Evolutionary conservation across 2,888 invertebrate genomes (phyloP).

Genomic region (Noctuana brunneofusca): DNA sequence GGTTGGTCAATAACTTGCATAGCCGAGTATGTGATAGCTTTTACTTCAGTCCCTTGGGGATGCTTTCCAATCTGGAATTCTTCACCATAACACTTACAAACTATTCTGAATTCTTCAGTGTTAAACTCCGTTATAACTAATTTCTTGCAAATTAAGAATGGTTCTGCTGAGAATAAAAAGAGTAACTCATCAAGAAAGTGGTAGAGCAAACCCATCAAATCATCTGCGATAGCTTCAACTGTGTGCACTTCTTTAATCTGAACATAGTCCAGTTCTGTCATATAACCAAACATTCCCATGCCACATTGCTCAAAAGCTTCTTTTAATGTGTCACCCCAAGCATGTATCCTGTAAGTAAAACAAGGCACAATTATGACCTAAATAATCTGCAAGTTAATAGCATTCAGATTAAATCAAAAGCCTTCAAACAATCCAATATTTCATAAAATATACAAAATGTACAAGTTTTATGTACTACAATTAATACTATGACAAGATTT

Average conservation of each 20-base stretch:
- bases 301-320: conserved; percentile 98
- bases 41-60: conserved; percentile 98
- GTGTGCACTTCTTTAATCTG: conserved; percentile 90
- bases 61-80: conserved; percentile 96
- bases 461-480: too few relatives aligned
- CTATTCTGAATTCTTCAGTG: conserved; percentile 90
- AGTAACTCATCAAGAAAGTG: conserved; percentile 97
- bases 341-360: conserved; percentile 87
- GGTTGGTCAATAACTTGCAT: conserved; percentile 95
- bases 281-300: conserved; percentile 98
- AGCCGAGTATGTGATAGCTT: conserved; percentile 99
- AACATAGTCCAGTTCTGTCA: conserved; percentile 95
- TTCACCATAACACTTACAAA: conserved; percentile 94
- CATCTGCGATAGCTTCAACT: conserved; percentile 94
- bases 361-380: too few relatives aligned
- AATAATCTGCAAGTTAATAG: too few relatives aligned
- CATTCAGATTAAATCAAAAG: too few relatives aligned
- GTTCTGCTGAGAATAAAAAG: conserved; percentile 96
- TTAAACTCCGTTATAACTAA: conserved; percentile 94
- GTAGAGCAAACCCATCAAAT: conserved; percentile 93
- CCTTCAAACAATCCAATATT: too few relatives aligned
- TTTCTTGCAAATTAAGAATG: conserved; percentile 93
- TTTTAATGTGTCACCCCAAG: conserved; percentile 93
- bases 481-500: too few relatives aligned
- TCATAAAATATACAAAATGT: too few relatives aligned